A percentile compares a stretch with the other conserved stretches of the same genome.
phyloP scores from a whole-genome alignment of 2,888 invertebrate species.

The Lasioglossum oenotherae region DNA sequence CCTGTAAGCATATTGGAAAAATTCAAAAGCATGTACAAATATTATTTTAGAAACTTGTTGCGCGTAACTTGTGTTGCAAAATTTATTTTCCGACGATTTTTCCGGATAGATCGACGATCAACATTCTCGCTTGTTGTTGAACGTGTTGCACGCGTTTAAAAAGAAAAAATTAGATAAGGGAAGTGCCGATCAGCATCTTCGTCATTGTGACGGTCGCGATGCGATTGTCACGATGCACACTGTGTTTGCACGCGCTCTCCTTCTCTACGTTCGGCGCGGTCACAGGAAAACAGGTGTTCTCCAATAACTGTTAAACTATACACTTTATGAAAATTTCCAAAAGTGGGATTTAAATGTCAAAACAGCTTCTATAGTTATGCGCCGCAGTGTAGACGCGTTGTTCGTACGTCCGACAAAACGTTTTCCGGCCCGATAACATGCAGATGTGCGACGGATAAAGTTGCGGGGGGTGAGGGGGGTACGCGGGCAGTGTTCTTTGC shows the following conservation, averaged over 20 bases:
- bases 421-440: slow-evolving; percentile 12
- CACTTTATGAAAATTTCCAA: too few relatives aligned
- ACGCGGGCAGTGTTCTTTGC: slow-evolving; percentile 1
- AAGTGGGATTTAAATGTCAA: neutral
- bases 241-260: too few relatives aligned
- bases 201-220: neutral
- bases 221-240: neutral
- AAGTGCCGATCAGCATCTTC: neutral
- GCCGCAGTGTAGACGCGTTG: neutral
- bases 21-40: neutral
- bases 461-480: neutral
- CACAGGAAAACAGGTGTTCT: too few relatives aligned
- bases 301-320: too few relatives aligned
- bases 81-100: slow-evolving; percentile 28
- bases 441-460: slow-evolving; percentile 23
- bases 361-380: neutral
- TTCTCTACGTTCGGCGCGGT: too few relatives aligned
- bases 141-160: neutral
- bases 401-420: neutral
- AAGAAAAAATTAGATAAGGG: slow-evolving; percentile 10
- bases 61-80: slow-evolving; percentile 16
- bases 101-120: neutral
- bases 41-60: neutral
- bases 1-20: neutral
- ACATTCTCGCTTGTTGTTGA: neutral